Base-by-base conservation (phyloP, 2,888 invertebrate genomes). In the Meganola albula region DNA sequence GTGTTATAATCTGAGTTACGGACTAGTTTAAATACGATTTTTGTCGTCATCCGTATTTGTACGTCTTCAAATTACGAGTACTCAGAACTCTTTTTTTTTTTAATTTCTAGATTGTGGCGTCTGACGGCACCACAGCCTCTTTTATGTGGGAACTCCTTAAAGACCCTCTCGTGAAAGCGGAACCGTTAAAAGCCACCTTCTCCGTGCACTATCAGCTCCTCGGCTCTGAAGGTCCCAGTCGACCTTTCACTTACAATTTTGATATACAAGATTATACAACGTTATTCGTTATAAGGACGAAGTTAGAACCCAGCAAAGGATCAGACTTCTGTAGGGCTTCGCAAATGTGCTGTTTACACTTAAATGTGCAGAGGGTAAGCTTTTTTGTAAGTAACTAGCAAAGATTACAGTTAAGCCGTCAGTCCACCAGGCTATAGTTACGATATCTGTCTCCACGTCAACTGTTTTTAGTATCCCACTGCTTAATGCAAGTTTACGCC, bases 311-410 rank as follows among this genome's bases (percentile, higher is more conserved):
- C 0, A 89, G 90, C 12, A 92, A 92, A 63, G 92, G 93, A 1
- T 89, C 88, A 12, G 97, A 97, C 64, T 92, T 96, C 61, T 97
- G 96, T 65, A 91, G 96, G 32, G 93, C 95, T 23, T 95, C 96
- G 40, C 92, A 93, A 44, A 92, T 96, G 65, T 97, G 97, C 74
- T 93, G 93, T 74, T 83, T 95, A 58, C 91, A 92, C 66, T 77
- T 95, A 36, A 90, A 89, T 46, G 91, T 95, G 24, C 90, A 90
- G 45, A 89, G 90, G 69, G 86, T 90, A n/a, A 20, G 20, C n/a
- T n/a, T n/a, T n/a, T n/a, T n/a, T n/a, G n/a, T n/a, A n/a, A n/a
- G n/a, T n/a, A n/a, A n/a, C n/a, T n/a, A n/a, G n/a, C n/a, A n/a
- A n/a, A n/a, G n/a, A n/a, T n/a, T n/a, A n/a, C n/a, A n/a, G n/a